These are phyloP conservation scores for Paraplagusia blochii DNA, from an alignment of 2,113 vertebrate species.

Conservation along the genomic window DNA sequence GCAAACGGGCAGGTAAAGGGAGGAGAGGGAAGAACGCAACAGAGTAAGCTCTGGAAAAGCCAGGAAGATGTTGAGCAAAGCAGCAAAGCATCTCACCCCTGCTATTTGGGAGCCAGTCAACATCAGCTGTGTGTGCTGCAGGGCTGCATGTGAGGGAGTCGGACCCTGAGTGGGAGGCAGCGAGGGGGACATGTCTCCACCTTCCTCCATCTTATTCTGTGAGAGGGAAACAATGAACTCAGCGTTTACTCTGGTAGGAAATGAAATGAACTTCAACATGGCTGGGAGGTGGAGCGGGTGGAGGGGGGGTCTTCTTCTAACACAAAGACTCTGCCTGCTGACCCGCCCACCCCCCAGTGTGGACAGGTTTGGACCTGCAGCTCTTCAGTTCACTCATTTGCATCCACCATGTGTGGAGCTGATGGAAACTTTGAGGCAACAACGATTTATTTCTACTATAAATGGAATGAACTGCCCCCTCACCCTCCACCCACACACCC, in stretches of 20 bases:
- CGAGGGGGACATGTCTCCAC: constrained; percentile 79
- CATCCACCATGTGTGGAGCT: constrained; percentile 61
- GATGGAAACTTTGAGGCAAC: constrained; percentile 2
- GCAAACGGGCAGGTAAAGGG: background rate
- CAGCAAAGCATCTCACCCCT: constrained; percentile 79
- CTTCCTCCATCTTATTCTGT: constrained; percentile 85
- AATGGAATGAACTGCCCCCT: constrained; percentile 7
- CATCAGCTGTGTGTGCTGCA: constrained; percentile 90
- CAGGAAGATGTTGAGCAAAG: constrained; percentile 40
- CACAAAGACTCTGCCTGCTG: constrained; percentile 20
- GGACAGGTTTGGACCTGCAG: constrained; percentile 37
- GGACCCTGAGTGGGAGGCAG: constrained; percentile 78
- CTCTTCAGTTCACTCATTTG: constrained; percentile 45
- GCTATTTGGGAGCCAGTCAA: constrained; percentile 87
- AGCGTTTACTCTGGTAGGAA: too few relatives aligned
- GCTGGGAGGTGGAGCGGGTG: too few relatives aligned
- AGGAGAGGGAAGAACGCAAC: constrained; percentile 13
- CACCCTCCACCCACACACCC: constrained; percentile 37
- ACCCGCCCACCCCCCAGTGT: too few relatives aligned
- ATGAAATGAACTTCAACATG: too few relatives aligned
- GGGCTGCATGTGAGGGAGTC: constrained; percentile 79
- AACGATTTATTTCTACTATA: constrained; percentile 11
- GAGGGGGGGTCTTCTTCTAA: background rate
- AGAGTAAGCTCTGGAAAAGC: constrained; percentile 42
- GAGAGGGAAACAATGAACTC: constrained; percentile 51